phyloP scores from a whole-genome alignment of 2,113 vertebrate species.

The cattle (Bos taurus) region DNA sequence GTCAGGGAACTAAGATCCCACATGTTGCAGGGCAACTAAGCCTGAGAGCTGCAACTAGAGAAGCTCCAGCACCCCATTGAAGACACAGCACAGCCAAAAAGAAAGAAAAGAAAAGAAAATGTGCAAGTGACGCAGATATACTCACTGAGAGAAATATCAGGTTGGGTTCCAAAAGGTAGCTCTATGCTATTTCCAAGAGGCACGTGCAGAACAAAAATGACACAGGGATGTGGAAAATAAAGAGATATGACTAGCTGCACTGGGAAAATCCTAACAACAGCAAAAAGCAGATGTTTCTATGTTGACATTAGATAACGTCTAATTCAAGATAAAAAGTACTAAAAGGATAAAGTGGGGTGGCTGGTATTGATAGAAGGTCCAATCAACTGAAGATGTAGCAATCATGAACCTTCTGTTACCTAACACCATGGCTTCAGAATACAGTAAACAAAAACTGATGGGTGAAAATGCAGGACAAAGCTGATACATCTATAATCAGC shows the following conservation, averaged over 20 bases:
- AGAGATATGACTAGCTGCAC: not conserved
- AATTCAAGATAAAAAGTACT: not conserved
- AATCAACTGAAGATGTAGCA: not conserved
- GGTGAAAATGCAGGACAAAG: not conserved
- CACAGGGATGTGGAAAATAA: not conserved
- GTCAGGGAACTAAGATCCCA: not conserved
- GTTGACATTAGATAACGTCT: not conserved
- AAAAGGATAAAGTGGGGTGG: not conserved
- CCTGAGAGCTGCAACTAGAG: not conserved
- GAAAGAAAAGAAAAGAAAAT: not conserved
- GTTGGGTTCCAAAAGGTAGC: not conserved
- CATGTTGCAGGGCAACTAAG: not conserved
- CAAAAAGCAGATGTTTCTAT: not conserved
- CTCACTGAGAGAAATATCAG: not conserved
- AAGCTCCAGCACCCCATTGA: not conserved
- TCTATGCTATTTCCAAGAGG: not conserved
- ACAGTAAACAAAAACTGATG: accelerated
- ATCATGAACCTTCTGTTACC: not conserved
- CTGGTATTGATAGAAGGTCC: not conserved
- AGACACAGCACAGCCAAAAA: not conserved
- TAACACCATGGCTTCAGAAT: not conserved
- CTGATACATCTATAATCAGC: not conserved
- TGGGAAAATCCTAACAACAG: not conserved
- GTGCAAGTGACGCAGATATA: not conserved
- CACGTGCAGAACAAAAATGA: not conserved